phyloP scores from a whole-genome alignment of 2,888 invertebrate species.

The Gasteruption jaculator region DNA sequence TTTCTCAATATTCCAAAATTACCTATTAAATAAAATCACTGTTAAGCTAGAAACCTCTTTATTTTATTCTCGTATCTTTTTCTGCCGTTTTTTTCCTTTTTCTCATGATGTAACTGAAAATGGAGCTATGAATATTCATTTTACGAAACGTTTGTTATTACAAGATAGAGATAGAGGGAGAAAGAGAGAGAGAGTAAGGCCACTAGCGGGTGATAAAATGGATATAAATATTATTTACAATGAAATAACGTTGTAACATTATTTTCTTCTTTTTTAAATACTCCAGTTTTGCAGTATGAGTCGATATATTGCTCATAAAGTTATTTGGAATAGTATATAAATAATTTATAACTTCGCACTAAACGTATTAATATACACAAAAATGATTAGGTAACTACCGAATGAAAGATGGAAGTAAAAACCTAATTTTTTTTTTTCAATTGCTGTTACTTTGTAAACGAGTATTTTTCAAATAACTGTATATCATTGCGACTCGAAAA shows the following conservation, averaged over 20 bases:
- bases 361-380: constrained; percentile 33
- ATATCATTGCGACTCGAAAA: too few species aligned
- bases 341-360: constrained; percentile 42
- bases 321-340: constrained; percentile 47
- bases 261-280: not conserved
- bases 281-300: too few species aligned
- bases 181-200: too few species aligned
- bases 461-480: too few species aligned
- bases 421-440: constrained; percentile 14
- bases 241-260: not conserved
- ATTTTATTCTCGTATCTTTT: too few species aligned
- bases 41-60: too few species aligned
- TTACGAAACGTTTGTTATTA: too few species aligned
- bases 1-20: too few species aligned
- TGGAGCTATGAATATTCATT: constrained; percentile 22
- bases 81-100: too few species aligned
- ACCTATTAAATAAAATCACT: too few species aligned
- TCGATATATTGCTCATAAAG: too few species aligned
- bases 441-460: not conserved
- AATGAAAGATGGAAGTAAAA: constrained; percentile 16
- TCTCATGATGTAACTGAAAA: constrained; percentile 26
- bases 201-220: constrained; percentile 51
- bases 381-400: constrained; percentile 28
- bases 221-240: constrained; percentile 12
- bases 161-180: too few species aligned